Evolutionary conservation across 2,888 invertebrate species (phyloP).

Genomic region (Aplocera efformata): DNA sequence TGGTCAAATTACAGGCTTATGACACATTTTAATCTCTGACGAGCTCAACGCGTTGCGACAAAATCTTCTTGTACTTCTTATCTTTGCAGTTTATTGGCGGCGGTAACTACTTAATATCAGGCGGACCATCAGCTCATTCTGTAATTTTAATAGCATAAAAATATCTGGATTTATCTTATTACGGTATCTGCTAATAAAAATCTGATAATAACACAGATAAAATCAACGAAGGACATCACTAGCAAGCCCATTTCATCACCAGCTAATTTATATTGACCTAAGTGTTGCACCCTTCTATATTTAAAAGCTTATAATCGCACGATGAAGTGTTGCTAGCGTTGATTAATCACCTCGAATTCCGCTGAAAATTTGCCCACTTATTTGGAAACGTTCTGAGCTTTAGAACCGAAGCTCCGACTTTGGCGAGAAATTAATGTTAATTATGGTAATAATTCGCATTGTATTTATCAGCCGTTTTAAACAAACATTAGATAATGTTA

Average conservation of each 20-base stretch:
- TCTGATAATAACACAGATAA: slow-evolving; percentile 22
- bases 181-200: slow-evolving; percentile 23
- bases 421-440: slow-evolving; percentile 36
- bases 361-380: slow-evolving; percentile 38
- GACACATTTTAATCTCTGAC: no score
- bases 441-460: slow-evolving; percentile 17
- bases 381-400: slow-evolving; percentile 31
- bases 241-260: slow-evolving; percentile 58
- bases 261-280: slow-evolving; percentile 73
- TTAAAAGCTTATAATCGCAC: slow-evolving; percentile 78
- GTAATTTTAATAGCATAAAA: no score
- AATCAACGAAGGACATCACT: slow-evolving; percentile 19
- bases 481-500: no score
- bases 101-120: no score
- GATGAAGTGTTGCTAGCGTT: slow-evolving; percentile 70
- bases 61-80: no score
- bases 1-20: no score
- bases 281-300: slow-evolving; percentile 61
- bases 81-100: no score
- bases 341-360: slow-evolving; percentile 66
- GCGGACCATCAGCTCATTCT: no score
- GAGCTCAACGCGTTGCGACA: no score
- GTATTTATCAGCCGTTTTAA: slow-evolving; percentile 1
- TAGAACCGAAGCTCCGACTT: slow-evolving; percentile 32
- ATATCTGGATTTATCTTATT: no score